Percentiles rank a stretch among this genome's conserved stretches.
These are phyloP conservation scores for Echinometra lucunter DNA, from an alignment of 53 echinoderm and acorn worm species.

Conservation along the genomic window DNA sequence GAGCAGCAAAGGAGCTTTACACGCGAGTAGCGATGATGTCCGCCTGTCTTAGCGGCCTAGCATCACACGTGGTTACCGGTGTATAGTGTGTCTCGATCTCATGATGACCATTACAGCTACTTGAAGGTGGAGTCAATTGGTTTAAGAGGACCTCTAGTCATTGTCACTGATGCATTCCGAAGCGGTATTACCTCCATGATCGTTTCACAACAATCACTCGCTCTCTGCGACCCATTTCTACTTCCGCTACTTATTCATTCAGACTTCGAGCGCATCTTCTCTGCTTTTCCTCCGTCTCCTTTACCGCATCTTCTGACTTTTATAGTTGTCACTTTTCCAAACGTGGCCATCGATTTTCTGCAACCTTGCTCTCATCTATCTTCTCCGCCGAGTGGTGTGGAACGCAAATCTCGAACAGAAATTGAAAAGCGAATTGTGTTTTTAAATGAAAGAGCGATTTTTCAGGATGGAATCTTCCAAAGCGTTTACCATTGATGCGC, in stretches of 20 bases:
- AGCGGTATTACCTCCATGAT: constrained; percentile 55
- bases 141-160: constrained; percentile 65
- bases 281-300: background rate
- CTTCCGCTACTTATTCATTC: constrained; percentile 56
- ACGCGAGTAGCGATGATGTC: background rate
- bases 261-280: constrained; percentile 12
- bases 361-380: background rate
- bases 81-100: constrained; percentile 49
- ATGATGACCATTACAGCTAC: constrained; percentile 56
- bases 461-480: constrained; percentile 87
- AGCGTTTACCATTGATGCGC: constrained; percentile 95
- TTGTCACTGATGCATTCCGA: constrained; percentile 66
- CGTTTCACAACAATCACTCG: constrained; percentile 42
- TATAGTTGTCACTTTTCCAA: background rate
- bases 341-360: constrained; percentile 35
- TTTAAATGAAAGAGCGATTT: constrained; percentile 42
- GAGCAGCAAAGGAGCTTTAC: background rate
- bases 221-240: constrained; percentile 65
- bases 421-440: constrained; percentile 52
- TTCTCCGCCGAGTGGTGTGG: background rate
- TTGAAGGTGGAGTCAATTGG: constrained; percentile 67
- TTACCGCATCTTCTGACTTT: background rate
- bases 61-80: constrained; percentile 43
- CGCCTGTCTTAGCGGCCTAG: constrained; percentile 48
- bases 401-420: constrained; percentile 37